A percentile compares a stretch with the other conserved stretches of the same genome.
These are phyloP conservation scores for Pinna nobilis DNA, from an alignment of 1,140 invertebrate species.

Conservation along the genomic window DNA sequence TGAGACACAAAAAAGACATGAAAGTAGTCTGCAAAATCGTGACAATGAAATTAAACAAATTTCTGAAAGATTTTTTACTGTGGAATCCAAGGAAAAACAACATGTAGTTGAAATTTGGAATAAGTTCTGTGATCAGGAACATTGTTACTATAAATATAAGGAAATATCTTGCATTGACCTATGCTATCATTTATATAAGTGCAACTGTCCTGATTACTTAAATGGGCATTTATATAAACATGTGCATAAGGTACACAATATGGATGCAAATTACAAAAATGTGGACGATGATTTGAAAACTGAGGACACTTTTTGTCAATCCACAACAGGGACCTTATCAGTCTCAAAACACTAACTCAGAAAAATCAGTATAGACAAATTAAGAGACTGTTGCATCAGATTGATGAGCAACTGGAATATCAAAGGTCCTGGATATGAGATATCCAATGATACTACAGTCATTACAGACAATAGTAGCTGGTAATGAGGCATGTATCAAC, in stretches of 20 bases:
- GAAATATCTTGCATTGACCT: background rate
- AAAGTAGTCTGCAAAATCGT: background rate
- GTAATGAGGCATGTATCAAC: slow-evolving; percentile 8
- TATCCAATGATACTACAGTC: slow-evolving; percentile 6
- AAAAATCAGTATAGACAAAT: background rate
- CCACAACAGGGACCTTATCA: background rate
- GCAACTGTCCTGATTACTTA: background rate
- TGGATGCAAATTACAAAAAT: background rate
- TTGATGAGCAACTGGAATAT: background rate
- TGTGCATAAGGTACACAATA: slow-evolving; percentile 3
- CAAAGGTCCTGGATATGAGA: slow-evolving; percentile 1
- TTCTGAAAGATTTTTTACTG: background rate
- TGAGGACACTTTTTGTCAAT: background rate
- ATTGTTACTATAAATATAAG: slow-evolving; percentile 1
- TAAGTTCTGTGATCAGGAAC: background rate
- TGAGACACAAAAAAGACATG: background rate
- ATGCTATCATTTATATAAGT: slow-evolving; percentile 16
- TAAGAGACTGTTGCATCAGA: background rate
- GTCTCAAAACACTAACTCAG: background rate
- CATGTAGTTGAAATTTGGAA: background rate
- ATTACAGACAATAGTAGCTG: background rate
- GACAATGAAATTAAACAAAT: background rate
- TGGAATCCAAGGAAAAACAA: background rate
- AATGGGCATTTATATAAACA: slow-evolving; percentile 23
- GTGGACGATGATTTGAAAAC: background rate